A percentile compares a stretch with the other conserved stretches of the same genome.
phyloP scores from a whole-genome alignment of 1,140 invertebrate genomes.

The Parapsyche elsis region DNA sequence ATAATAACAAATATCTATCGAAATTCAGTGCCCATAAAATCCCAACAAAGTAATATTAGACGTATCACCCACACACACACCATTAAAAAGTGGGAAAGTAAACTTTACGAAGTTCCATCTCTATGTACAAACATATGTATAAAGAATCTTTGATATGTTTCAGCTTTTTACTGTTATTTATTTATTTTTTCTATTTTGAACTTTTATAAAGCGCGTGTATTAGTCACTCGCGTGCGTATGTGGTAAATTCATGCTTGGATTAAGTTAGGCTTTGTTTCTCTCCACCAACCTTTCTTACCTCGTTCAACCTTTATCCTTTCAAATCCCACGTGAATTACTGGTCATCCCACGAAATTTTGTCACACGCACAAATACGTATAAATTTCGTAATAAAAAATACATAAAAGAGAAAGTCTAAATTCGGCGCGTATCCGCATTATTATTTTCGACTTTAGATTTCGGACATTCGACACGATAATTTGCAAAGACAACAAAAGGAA shows the following conservation, averaged over 20 bases:
- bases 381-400: constrained; percentile 5
- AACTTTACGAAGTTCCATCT: too few species aligned
- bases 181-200: neutral
- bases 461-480: neutral
- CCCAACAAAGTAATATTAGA: too few species aligned
- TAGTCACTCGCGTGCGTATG: neutral
- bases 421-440: too few species aligned
- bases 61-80: too few species aligned
- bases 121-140: too few species aligned
- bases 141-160: too few species aligned
- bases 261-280: constrained; percentile 3
- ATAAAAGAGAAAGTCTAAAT: neutral
- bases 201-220: neutral
- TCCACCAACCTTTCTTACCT: constrained; percentile 8
- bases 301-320: constrained; percentile 11
- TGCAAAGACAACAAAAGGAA: neutral
- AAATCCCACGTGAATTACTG: constrained; percentile 30
- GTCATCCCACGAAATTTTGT: constrained; percentile 12
- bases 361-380: neutral
- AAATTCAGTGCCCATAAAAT: too few species aligned
- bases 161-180: neutral
- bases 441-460: neutral
- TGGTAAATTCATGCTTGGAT: constrained; percentile 22
- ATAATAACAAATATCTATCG: too few species aligned
- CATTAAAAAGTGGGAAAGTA: too few species aligned